Evolutionary conservation across 2,888 invertebrate genomes (phyloP).

Genomic region (Himalopsyche anomala): DNA sequence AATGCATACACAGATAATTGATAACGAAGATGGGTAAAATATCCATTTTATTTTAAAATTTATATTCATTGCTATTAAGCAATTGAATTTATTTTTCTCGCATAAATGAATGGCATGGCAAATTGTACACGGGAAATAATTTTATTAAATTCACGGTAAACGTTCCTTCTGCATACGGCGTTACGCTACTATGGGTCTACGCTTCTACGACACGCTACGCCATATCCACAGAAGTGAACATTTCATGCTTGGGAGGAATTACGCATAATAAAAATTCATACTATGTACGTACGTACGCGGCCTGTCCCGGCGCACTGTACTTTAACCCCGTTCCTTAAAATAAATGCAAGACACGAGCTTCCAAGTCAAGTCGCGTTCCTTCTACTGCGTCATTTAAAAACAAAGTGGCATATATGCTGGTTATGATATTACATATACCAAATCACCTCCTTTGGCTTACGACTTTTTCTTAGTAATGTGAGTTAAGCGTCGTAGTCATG

Average conservation of each 20-base stretch:
- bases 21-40: too few relatives aligned
- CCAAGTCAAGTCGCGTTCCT: neutral
- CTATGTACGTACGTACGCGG: neutral
- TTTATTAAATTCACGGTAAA: too few relatives aligned
- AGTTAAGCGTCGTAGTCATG: neutral
- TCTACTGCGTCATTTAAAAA: neutral
- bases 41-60: too few relatives aligned
- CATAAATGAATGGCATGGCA: too few relatives aligned
- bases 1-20: too few relatives aligned
- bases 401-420: conserved; percentile 12
- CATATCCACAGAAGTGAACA: neutral
- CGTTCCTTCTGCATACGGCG: too few relatives aligned
- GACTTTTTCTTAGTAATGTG: neutral
- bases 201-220: conserved; percentile 7
- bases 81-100: too few relatives aligned
- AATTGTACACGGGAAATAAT: too few relatives aligned
- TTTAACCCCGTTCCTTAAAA: too few relatives aligned
- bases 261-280: neutral
- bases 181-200: neutral
- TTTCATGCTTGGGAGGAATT: neutral
- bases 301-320: neutral
- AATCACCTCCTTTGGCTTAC: neutral
- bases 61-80: too few relatives aligned
- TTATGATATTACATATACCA: neutral
- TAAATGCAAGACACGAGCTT: neutral